Conservation (phyloP, 2,113 vertebrate genomes). For the Indicator maculatus region DNA sequence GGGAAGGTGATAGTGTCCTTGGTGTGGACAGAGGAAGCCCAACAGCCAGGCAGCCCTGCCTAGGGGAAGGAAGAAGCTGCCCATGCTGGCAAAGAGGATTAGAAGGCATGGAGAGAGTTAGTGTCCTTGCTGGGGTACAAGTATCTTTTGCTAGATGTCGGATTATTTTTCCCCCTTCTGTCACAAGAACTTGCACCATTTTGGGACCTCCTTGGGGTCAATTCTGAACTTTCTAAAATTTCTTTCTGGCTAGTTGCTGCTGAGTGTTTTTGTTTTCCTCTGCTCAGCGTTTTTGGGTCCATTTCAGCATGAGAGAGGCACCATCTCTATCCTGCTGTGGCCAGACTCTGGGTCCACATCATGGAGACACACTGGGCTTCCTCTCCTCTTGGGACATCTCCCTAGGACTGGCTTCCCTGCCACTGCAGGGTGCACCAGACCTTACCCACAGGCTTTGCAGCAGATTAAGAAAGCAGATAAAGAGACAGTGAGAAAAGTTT, state of each 20-base stretch:
- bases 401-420: not conserved
- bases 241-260: not conserved
- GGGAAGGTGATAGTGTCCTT: not conserved
- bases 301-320: not conserved
- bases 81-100: rapidly evolving
- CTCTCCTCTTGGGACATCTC: not conserved
- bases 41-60: not conserved
- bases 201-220: not conserved
- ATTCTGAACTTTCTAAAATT: not conserved
- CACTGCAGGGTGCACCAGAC: rapidly evolving
- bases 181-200: not conserved
- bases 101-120: not conserved
- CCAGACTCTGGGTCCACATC: too few species aligned
- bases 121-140: not conserved
- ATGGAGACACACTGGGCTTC: not conserved
- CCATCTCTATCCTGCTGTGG: not conserved
- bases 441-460: not conserved
- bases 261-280: not conserved
- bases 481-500: not conserved
- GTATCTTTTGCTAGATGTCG: not conserved
- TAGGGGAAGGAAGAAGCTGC: not conserved
- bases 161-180: not conserved
- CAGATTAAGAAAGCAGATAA: not conserved
- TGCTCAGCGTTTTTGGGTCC: rapidly evolving
- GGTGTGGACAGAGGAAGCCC: rapidly evolving